Evolutionary conservation across 2,113 vertebrate genomes (phyloP).

Genomic region (Uria lomvia): DNA sequence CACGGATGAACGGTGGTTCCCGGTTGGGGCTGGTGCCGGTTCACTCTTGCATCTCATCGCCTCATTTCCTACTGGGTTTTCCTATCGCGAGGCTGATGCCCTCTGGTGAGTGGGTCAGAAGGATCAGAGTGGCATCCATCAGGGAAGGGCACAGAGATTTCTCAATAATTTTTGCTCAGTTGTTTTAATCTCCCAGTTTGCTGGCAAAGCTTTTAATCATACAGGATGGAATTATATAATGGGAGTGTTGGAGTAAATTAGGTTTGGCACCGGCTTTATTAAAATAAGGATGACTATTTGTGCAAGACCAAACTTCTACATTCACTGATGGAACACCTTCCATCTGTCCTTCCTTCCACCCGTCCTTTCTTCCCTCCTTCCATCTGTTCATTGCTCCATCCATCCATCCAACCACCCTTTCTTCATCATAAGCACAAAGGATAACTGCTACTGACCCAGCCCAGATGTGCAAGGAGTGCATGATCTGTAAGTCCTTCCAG

Average conservation of each 20-base stretch:
- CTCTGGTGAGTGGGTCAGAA: background rate
- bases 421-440: background rate
- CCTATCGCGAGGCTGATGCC: background rate
- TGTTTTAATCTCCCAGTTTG: conserved; percentile 28
- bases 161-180: background rate
- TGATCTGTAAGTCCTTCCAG: background rate
- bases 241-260: background rate
- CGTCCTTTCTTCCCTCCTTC: background rate
- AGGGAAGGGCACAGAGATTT: background rate
- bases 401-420: background rate
- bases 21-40: background rate
- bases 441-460: background rate
- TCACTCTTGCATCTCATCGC: background rate
- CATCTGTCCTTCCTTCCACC: background rate
- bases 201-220: conserved; percentile 46
- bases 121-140: background rate
- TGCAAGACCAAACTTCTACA: background rate
- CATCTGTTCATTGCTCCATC: background rate
- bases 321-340: background rate
- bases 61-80: background rate
- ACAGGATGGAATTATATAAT: conserved; percentile 12
- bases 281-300: conserved; percentile 28
- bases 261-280: background rate
- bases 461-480: background rate
- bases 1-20: rapidly evolving